Percentiles rank a stretch among this genome's conserved stretches.
Evolutionary conservation across 2,797 vertebrate genomes (phyloP).

Genomic region (Chrosomus eos): DNA sequence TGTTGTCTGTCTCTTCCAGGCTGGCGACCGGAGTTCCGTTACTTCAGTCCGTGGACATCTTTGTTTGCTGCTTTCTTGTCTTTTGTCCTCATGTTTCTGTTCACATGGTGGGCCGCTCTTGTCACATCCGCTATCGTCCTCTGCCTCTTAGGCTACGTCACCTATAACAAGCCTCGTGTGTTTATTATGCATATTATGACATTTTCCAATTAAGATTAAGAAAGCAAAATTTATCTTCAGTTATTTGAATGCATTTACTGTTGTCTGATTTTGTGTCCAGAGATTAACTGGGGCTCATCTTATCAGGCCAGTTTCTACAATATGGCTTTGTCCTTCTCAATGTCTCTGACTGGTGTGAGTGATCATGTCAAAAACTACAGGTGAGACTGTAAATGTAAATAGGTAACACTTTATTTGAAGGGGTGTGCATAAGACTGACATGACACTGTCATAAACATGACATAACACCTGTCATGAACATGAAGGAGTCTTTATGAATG

Average conservation of each 20-base stretch:
- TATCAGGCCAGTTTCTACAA: constrained; percentile 79
- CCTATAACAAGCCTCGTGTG: constrained; percentile 74
- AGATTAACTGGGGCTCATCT: constrained; percentile 79
- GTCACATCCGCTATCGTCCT: constrained; percentile 72
- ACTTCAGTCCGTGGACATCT: constrained; percentile 76
- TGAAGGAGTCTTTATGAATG: too few species aligned
- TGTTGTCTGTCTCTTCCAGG: not conserved
- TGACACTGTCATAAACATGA: too few species aligned
- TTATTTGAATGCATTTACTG: not conserved
- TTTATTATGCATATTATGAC: not conserved
- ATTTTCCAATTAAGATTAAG: not conserved
- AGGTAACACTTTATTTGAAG: too few species aligned
- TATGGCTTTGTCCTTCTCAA: constrained; percentile 77
- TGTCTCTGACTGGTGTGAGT: constrained; percentile 72
- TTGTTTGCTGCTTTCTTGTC: constrained; percentile 74
- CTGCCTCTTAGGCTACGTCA: constrained; percentile 74
- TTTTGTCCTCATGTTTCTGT: constrained; percentile 77
- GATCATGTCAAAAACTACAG: constrained; percentile 83
- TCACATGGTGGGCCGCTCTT: constrained; percentile 78
- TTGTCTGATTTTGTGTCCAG: constrained; percentile 59
- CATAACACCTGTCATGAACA: too few species aligned
- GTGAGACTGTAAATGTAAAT: constrained; percentile 66
- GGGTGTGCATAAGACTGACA: too few species aligned
- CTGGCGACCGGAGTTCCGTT: constrained; percentile 64
- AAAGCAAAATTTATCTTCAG: not conserved